Conservation (phyloP, 2,888 invertebrate genomes). For the Lasioglossum oenotherae region DNA sequence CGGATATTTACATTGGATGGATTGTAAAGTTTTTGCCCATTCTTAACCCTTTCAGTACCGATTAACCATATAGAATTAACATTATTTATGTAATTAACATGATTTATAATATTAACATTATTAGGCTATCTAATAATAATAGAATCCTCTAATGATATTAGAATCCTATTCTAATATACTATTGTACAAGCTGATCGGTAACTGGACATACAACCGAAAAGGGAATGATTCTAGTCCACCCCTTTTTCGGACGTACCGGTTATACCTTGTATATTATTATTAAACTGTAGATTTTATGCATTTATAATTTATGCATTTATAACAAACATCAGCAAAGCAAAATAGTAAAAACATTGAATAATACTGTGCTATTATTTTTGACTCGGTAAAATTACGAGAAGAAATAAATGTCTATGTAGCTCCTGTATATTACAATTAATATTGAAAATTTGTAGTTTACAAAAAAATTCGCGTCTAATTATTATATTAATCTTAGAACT, state of each 20-base stretch:
- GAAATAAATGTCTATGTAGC: not conserved
- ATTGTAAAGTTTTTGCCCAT: not conserved
- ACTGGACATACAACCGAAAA: too few relatives aligned
- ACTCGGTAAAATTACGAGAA: not conserved
- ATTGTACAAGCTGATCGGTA: not conserved
- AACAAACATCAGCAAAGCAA: not conserved
- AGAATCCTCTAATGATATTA: not conserved
- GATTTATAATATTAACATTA: too few relatives aligned
- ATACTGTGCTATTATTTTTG: not conserved
- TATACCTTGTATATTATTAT: not conserved
- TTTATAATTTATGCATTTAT: not conserved
- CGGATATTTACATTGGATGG: not conserved
- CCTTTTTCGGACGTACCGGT: not conserved
- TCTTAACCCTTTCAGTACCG: not conserved
- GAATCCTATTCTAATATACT: not conserved
- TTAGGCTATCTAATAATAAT: not conserved
- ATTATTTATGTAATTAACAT: too few relatives aligned
- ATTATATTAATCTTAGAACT: not conserved
- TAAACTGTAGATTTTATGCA: not conserved
- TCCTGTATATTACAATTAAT: not conserved
- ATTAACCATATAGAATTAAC: not conserved
- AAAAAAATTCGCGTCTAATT: not conserved
- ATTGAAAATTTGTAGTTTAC: not conserved
- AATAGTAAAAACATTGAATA: not conserved
- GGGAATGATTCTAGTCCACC: too few relatives aligned